Percentiles rank a stretch among this genome's conserved stretches.
phyloP scores from a whole-genome alignment of 2,113 vertebrate genomes.

The Pteruthius melanotis region DNA sequence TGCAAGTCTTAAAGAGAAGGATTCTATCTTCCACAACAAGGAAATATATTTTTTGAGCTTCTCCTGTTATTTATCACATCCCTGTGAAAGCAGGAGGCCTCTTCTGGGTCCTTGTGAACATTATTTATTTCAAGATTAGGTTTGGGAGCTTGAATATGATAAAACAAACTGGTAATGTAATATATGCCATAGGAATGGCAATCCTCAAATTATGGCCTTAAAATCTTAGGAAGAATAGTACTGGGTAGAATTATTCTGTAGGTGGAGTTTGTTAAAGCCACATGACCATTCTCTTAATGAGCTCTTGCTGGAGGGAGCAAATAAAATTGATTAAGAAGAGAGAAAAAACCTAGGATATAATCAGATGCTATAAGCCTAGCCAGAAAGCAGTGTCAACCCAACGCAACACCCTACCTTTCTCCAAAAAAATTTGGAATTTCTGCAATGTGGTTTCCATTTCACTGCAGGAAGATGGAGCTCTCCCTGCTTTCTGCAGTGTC shows the following conservation, averaged over 20 bases:
- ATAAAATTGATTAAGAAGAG: background rate
- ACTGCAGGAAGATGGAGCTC: background rate
- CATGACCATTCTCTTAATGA: background rate
- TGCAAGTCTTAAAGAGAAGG: background rate
- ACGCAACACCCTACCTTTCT: background rate
- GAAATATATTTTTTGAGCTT: background rate
- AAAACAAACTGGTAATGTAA: background rate
- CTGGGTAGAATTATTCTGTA: background rate
- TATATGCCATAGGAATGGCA: background rate
- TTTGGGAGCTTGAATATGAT: background rate
- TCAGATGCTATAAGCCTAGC: background rate
- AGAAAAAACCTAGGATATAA: background rate
- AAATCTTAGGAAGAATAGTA: background rate
- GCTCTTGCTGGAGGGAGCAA: background rate
- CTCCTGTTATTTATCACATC: constrained; percentile 24
- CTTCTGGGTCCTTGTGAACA: background rate
- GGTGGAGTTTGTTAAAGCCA: background rate
- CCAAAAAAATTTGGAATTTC: background rate
- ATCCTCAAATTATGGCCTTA: background rate
- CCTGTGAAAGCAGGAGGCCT: background rate
- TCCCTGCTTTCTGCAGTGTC: background rate
- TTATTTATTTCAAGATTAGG: background rate
- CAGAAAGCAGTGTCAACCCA: background rate
- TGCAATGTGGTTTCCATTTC: background rate
- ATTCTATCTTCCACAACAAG: constrained; percentile 9